A percentile compares a stretch with the other conserved stretches of the same genome.
These are phyloP conservation scores for Plusia festucae DNA, from an alignment of 2,888 invertebrate genomes.

Conservation along the genomic window DNA sequence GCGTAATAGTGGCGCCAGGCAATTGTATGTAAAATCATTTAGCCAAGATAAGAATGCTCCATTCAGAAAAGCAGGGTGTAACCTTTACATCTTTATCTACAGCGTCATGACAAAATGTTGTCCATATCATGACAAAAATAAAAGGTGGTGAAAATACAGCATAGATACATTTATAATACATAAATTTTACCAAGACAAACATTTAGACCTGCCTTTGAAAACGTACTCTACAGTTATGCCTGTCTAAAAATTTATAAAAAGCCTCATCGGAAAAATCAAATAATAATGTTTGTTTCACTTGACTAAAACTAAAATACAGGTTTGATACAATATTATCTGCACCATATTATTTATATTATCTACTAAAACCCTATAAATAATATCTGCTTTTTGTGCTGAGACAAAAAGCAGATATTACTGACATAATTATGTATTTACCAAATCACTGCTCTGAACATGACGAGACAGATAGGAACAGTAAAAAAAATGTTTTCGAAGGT, in stretches of 20 bases:
- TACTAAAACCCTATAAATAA: no score
- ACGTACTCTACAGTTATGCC: not conserved
- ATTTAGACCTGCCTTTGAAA: not conserved
- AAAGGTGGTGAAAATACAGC: not conserved
- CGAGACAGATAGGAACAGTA: no score
- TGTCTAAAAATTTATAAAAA: not conserved
- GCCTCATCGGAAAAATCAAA: not conserved
- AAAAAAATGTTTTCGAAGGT: no score
- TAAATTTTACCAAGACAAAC: not conserved
- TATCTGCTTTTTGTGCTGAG: no score
- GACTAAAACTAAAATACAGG: not conserved
- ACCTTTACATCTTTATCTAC: conserved; percentile 8
- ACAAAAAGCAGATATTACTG: no score
- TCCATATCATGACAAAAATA: conserved; percentile 20
- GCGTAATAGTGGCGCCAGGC: not conserved
- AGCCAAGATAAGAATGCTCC: not conserved
- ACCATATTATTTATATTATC: no score
- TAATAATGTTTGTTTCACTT: not conserved
- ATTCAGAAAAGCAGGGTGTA: not conserved
- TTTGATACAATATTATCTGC: not conserved
- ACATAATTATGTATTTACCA: no score
- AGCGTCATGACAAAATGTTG: conserved; percentile 32
- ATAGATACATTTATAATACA: not conserved
- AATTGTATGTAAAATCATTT: not conserved
- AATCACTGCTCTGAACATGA: no score